Base-by-base conservation (phyloP, 2,888 invertebrate genomes). In the Pristionchus maxplancki region DNA sequence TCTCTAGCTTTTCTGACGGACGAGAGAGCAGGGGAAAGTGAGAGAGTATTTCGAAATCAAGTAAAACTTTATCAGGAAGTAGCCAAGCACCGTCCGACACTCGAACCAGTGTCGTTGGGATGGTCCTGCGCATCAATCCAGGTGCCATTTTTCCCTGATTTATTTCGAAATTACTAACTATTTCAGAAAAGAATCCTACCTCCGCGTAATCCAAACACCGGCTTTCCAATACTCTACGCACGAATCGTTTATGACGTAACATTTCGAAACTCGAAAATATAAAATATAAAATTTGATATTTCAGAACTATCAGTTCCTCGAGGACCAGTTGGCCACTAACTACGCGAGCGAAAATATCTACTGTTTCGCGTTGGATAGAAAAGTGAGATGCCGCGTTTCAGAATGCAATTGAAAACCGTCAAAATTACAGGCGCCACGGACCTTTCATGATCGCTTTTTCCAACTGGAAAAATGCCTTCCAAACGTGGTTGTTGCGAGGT, bases 261-360 rank as follows among this genome's bases (percentile, higher is more conserved):
- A 28, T 50, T 15, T 28, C 28, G 6, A 31, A 13, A 28, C 37
- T 40, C 3, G 13, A 40, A 31, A 40, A 5, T 11, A 9, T 24
- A 2, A 24, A n/a, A 40, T n/a, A n/a, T n/a, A n/a, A n/a, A n/a
- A n/a, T n/a, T n/a, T n/a, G n/a, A 11, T 11, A 0, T 82, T 24
- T 20, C 28, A 84, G 84, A 28, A 84, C 13, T 84, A 84, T 58
- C 58, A 84, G 4, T 84, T 84, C 37, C 34, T 84, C 40, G 84
- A 84, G 31, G 84, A 84, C 9, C 62, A 40, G 15, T n/a, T 84
- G 1, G 84, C 84, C 1, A 62, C 84, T 24, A 62, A 84, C 28
- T 84, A 84, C 44, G 84, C 84, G 6, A 28, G 17, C 20, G 84
- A 84, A 34, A 84, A 84, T 37, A 13, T 84, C 15, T 84, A 58